Evolutionary conservation across 2,797 vertebrate genomes (phyloP).

Genomic region (Pseudopleuronectes americanus): DNA sequence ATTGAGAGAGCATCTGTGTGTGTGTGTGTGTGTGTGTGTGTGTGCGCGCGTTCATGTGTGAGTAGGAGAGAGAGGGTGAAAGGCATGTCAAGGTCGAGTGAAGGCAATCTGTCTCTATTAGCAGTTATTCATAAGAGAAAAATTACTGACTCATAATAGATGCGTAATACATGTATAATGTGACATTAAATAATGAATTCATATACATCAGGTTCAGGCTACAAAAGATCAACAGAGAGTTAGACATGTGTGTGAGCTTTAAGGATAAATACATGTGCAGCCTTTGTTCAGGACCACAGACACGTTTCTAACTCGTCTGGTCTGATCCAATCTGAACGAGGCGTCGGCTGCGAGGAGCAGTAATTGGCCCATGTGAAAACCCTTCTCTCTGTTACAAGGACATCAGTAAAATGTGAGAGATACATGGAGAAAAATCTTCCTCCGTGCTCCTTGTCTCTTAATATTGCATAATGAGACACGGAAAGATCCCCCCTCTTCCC

Average conservation of each 20-base stretch:
- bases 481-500: conserved; percentile 45
- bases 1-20: conserved; percentile 5
- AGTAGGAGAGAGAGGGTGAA: conserved; percentile 28
- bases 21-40: not conserved
- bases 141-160: conserved; percentile 38
- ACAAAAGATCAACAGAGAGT: conserved; percentile 28
- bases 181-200: conserved; percentile 47
- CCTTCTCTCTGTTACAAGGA: conserved; percentile 58
- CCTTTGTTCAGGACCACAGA: conserved; percentile 18
- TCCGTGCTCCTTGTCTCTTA: conserved; percentile 48
- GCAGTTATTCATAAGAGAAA: conserved; percentile 40
- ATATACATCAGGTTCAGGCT: conserved; percentile 23
- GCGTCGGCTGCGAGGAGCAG: conserved; percentile 29
- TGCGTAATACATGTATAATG: conserved; percentile 40
- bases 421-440: conserved; percentile 45
- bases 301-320: conserved; percentile 28
- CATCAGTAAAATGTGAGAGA: conserved; percentile 54
- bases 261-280: conserved; percentile 3
- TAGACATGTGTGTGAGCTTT: conserved; percentile 9
- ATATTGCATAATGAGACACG: conserved; percentile 68
- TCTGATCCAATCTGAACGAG: conserved; percentile 12
- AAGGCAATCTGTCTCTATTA: conserved; percentile 60
- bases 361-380: conserved; percentile 54
- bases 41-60: not conserved
- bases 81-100: conserved; percentile 62